A percentile compares a stretch with the other conserved stretches of the same genome.
Conservation (phyloP, 1,140 invertebrate species). For the Drosophila bipectinata region DNA sequence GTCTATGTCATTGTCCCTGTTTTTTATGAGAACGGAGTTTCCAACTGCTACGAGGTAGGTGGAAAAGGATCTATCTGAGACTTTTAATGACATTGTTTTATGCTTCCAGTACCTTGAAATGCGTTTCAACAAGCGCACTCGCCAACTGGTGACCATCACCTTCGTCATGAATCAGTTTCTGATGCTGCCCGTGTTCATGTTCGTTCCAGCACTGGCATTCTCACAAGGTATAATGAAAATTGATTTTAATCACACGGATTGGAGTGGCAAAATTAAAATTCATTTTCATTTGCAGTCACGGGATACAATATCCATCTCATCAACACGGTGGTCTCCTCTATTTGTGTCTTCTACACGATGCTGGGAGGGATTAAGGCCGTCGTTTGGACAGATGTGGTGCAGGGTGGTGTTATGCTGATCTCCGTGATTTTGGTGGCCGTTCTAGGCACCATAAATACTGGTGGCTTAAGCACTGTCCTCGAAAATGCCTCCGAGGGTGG, state of each 20-base stretch:
- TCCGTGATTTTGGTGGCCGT: constrained; percentile 89
- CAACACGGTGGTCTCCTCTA: constrained; percentile 88
- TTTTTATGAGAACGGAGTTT: constrained; percentile 91
- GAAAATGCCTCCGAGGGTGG: constrained; percentile 85
- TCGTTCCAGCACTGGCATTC: constrained; percentile 90
- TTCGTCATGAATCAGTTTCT: constrained; percentile 85
- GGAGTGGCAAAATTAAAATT: constrained; percentile 30
- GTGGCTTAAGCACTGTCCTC: constrained; percentile 88
- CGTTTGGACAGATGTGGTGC: constrained; percentile 94
- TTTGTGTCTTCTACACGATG: constrained; percentile 93
- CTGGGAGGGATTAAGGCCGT: constrained; percentile 94
- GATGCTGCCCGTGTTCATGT: constrained; percentile 74
- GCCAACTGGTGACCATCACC: constrained; percentile 87
- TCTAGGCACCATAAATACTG: constrained; percentile 87
- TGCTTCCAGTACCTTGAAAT: constrained; percentile 88
- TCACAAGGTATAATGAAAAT: constrained; percentile 87
- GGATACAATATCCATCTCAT: constrained; percentile 89
- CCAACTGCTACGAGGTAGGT: constrained; percentile 92
- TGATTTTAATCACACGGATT: constrained; percentile 25
- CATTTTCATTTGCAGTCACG: constrained; percentile 86
- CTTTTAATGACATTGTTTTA: neutral
- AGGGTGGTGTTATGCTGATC: constrained; percentile 90
- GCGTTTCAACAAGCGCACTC: constrained; percentile 87
- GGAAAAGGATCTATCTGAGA: constrained; percentile 4
- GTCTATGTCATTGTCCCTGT: constrained; percentile 91